A percentile compares a stretch with the other conserved stretches of the same genome.
Conservation (phyloP, 2,113 vertebrate genomes). For the Rhizomys pruinosus region DNA sequence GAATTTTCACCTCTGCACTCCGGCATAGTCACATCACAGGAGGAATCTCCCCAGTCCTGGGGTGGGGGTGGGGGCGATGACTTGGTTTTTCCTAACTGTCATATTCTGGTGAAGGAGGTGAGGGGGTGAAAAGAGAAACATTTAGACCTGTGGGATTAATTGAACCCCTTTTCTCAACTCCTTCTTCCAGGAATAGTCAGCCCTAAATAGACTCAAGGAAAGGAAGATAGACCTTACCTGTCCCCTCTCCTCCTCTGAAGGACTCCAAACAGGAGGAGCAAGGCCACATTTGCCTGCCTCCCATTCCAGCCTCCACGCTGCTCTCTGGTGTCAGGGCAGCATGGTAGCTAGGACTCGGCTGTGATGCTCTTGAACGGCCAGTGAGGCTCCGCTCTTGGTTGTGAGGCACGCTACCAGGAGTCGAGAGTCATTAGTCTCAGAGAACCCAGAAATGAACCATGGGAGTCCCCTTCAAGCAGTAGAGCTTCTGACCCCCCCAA, state of each 20-base stretch:
- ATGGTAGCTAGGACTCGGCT: neutral
- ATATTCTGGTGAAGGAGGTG: neutral
- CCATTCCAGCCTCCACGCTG: neutral
- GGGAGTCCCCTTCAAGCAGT: neutral
- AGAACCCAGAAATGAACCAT: neutral
- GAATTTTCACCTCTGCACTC: neutral
- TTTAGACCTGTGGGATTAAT: neutral
- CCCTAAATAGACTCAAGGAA: neutral
- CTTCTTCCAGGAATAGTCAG: neutral
- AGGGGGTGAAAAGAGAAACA: neutral
- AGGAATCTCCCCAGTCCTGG: neutral
- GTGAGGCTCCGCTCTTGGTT: neutral
- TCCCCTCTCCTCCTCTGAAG: neutral
- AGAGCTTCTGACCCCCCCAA: neutral
- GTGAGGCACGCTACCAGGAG: neutral
- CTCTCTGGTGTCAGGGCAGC: neutral
- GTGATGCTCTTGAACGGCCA: neutral
- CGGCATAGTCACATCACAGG: neutral
- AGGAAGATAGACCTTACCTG: neutral
- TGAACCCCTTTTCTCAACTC: conserved; percentile 12
- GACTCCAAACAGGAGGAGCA: neutral
- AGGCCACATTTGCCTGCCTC: neutral
- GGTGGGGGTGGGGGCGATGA: neutral
- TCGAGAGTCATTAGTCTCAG: neutral
- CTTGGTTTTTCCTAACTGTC: neutral